phyloP scores from a whole-genome alignment of 2,888 invertebrate species.

The Meandrusa payeni region DNA sequence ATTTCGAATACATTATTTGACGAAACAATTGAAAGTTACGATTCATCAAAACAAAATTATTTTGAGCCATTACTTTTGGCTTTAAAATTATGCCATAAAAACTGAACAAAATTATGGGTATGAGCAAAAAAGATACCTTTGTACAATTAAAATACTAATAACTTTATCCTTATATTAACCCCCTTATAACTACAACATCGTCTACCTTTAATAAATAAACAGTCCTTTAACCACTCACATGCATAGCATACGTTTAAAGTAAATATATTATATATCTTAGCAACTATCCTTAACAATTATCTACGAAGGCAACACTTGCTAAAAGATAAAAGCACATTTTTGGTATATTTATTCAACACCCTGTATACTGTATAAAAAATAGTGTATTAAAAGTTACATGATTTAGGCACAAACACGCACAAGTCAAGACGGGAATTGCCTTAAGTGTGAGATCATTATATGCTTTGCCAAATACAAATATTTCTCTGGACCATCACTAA shows the following conservation, averaged over 20 bases:
- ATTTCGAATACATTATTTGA: slow-evolving; percentile 9
- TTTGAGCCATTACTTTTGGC: slow-evolving; percentile 6
- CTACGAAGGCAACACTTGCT: slow-evolving; percentile 72
- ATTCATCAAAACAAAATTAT: neutral
- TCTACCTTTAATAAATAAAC: slow-evolving; percentile 54
- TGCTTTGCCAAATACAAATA: slow-evolving; percentile 33
- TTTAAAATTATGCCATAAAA: slow-evolving; percentile 18
- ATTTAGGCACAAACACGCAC: slow-evolving; percentile 70
- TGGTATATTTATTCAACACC: slow-evolving; percentile 76
- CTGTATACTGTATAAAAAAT: slow-evolving; percentile 78
- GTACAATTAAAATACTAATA: slow-evolving; percentile 43
- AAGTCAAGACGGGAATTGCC: slow-evolving; percentile 53
- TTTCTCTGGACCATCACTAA: slow-evolving; percentile 12
- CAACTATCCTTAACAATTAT: slow-evolving; percentile 36
- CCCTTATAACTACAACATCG: slow-evolving; percentile 34
- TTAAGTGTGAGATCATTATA: slow-evolving; percentile 68
- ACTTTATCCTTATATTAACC: slow-evolving; percentile 34
- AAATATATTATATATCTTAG: slow-evolving; percentile 27
- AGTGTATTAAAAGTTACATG: slow-evolving; percentile 54
- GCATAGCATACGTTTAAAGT: slow-evolving; percentile 27
- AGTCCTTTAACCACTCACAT: slow-evolving; percentile 42
- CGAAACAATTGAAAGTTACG: neutral
- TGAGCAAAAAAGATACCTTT: slow-evolving; percentile 31
- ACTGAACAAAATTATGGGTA: slow-evolving; percentile 6
- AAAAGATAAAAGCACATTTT: slow-evolving; percentile 76